A percentile compares a stretch with the other conserved stretches of the same genome.
These are phyloP conservation scores for Netelia virgata DNA, from an alignment of 2,888 invertebrate genomes.

Conservation along the genomic window DNA sequence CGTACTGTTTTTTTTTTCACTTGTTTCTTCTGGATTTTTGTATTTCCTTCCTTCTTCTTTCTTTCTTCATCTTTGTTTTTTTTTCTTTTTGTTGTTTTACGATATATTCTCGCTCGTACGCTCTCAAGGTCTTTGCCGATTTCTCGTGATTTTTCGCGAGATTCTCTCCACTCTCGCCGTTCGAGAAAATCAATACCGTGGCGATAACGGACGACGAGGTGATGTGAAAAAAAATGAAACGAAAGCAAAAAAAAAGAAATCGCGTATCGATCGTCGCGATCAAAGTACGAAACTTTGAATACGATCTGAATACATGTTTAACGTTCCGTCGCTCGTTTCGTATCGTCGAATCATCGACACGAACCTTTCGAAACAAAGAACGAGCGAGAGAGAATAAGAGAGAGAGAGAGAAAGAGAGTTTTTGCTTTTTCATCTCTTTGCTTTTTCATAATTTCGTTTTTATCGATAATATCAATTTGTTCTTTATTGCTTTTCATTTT, in stretches of 20 bases:
- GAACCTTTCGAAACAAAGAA: conserved; percentile 39
- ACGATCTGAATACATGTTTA: conserved; percentile 66
- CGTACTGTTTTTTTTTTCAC: conserved; percentile 7
- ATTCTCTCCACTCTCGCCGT: conserved; percentile 8
- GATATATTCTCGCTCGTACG: too few species aligned
- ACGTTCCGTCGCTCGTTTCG: neutral
- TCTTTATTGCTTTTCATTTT: too few species aligned
- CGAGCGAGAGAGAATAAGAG: too few species aligned
- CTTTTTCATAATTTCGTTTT: neutral
- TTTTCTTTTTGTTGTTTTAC: neutral
- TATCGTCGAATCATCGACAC: conserved; percentile 23
- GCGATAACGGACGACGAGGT: conserved; percentile 1
- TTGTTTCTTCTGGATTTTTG: neutral
- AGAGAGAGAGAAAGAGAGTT: too few species aligned
- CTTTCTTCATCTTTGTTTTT: conserved; percentile 6
- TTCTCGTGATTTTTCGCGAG: conserved; percentile 47
- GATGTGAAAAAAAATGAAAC: conserved; percentile 3
- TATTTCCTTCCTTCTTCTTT: neutral
- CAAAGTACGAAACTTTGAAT: conserved; percentile 67
- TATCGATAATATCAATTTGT: too few species aligned
- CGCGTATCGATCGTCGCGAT: conserved; percentile 62
- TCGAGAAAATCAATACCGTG: conserved; percentile 8
- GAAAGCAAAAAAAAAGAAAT: conserved; percentile 20
- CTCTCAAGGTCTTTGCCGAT: conserved; percentile 48
- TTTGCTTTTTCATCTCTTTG: conserved; percentile 8